Percentiles rank a stretch among this genome's conserved stretches.
Evolutionary conservation across 2,888 invertebrate genomes (phyloP).

Genomic region (Acanthococcus lagerstroemiae): DNA sequence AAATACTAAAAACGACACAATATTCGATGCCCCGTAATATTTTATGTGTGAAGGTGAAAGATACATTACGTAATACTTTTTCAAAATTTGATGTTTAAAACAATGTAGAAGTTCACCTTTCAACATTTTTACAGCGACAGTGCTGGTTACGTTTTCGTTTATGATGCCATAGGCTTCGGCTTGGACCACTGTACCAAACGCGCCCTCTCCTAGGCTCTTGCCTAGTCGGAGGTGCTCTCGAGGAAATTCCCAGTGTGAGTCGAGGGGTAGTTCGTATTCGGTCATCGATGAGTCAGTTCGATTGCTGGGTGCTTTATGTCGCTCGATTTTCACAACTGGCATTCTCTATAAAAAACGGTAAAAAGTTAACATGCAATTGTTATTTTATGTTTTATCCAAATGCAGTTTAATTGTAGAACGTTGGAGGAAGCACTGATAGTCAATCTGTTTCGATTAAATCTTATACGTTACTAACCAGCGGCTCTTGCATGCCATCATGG

Average conservation of each 20-base stretch:
- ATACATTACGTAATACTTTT: too few species aligned
- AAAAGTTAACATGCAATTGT: too few species aligned
- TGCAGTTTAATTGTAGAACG: too few species aligned
- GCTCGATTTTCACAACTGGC: constrained; percentile 86
- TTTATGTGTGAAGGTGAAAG: too few species aligned
- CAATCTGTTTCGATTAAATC: too few species aligned
- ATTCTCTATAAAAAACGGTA: constrained; percentile 49
- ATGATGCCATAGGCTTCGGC: constrained; percentile 68
- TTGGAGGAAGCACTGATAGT: too few species aligned
- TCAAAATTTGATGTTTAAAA: too few species aligned
- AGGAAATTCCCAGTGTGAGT: constrained; percentile 88
- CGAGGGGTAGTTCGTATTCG: constrained; percentile 91
- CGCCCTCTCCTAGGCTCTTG: constrained; percentile 87
- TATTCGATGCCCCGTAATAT: too few species aligned
- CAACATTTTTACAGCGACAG: constrained; percentile 96
- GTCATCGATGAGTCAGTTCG: constrained; percentile 56
- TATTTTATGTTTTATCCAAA: too few species aligned
- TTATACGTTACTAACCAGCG: too few species aligned
- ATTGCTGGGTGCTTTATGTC: constrained; percentile 66
- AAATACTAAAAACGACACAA: too few species aligned
- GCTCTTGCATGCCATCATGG: constrained; percentile 49
- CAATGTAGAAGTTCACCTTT: too few species aligned
- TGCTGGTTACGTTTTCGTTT: constrained; percentile 57
- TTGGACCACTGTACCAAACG: constrained; percentile 91
- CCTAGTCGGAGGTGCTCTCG: constrained; percentile 67